Evolutionary conservation across 2,113 vertebrate genomes (phyloP), one percentile per base, ranked within the genome.

Genomic region (Sula dactylatra): DNA sequence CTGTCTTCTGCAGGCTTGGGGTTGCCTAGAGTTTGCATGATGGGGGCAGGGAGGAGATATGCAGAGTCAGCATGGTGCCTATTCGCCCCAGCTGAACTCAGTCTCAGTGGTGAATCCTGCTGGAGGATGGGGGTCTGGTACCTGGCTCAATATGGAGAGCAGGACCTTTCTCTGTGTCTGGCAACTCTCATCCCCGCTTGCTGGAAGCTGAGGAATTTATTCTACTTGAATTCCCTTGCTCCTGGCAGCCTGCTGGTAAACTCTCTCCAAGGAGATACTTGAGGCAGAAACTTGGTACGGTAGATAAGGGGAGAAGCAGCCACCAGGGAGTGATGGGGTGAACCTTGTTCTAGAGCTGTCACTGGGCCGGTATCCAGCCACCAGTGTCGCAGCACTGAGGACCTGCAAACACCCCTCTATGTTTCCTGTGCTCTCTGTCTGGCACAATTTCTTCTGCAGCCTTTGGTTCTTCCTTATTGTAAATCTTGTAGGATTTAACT

Each of bases 401-500:
- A 65, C 31, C 64, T 80, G 13, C 64, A 76, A 66, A 34, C 13
- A 14, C 29, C 36, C 13, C 29, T 54, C 42, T 12, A 0, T 34
- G 34, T 38, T 78, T 50, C n/a, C 24, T 9, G 19, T 62, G 32
- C 27, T 59, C 85, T n/a, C 74, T 65, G 38, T 4, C 71, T 91
- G 85, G 72, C 29, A n/a, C 0, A 5, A 50, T 69, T 82, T 64
- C 85, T 49, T 54, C 85, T 62, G 44, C 81, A 82, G 88, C 38
- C 70, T 86, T 94, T 70, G 69, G 50, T 62, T 86, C 55, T 85
- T 94, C 88, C 79, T 81, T 71, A 81, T 62, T 27, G 16, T 96
- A 97, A 98, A 95, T 97, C 94, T 88, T 86, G 66, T 81, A 85
- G 93, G 94, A 85, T 97, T 97, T 97, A 92, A 97, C 93, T 95